Evolutionary conservation across 2,888 invertebrate genomes (phyloP), one percentile per base, ranked within the genome.

Genomic region (Eulithis testata): DNA sequence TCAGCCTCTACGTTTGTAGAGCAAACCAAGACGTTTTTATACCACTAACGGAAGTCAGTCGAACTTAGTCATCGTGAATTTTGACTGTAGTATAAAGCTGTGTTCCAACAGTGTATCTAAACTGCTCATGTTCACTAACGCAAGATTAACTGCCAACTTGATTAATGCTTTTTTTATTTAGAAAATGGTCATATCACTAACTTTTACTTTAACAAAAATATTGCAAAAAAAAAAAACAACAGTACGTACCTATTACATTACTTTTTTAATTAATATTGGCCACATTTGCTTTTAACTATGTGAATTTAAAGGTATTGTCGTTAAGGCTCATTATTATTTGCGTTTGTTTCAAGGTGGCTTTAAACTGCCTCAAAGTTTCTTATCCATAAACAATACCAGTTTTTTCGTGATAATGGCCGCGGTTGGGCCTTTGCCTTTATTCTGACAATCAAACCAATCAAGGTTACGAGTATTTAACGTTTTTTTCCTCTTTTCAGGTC

Each of bases 401-500:
- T 40, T 40, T 51, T 51, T 44, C 21, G 40, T 53, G 52, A 36
- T 11, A 47, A 1, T 21, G 57, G 11, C 49, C 6, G 40, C 43
- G 27, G 44, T 44, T 27, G 58, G 12, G 58, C 49, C 11, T 49
- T 49, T 43, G 50, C 49, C 14, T 47, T 47, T 45, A 31, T 27
- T 37, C 11, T 14, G 21, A 27, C 56, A 40, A 49, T 43, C 7
- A 37, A 49, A 12, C 52, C 49, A 52, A 27, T 43, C 21, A 54
- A 43, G 54, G 47, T 31, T 63, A 49, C 43, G 31, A 31, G 31
- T 31, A 31, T 52, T 47, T 27, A 65, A 1, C 27, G 37, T 50
- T 59, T 12, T 63, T 53, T 68, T 72, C 60, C 75, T 74, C 6
- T 5, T 70, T 70, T 45, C 77, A 82, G 82, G 77, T 82, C 78